These are phyloP conservation scores for Tupiocoris notatus DNA, from an alignment of 2,888 invertebrate species.

Conservation along the genomic window DNA sequence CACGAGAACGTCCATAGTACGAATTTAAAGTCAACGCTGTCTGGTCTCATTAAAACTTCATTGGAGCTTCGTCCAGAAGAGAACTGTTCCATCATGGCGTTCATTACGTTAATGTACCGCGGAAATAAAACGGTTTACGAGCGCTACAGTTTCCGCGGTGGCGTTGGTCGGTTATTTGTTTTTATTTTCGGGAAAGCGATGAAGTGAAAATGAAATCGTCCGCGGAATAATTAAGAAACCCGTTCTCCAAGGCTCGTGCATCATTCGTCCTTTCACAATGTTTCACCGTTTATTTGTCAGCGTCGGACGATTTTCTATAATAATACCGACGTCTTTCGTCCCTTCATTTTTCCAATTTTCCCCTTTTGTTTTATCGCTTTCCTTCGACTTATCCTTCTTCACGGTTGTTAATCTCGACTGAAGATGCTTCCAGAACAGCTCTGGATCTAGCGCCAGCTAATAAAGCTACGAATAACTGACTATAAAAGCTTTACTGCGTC, in stretches of 20 bases:
- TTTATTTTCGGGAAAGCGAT: background rate
- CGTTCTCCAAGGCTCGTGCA: background rate
- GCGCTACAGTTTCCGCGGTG: background rate
- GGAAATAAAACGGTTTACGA: background rate
- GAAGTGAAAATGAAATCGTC: background rate
- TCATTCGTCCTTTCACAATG: background rate
- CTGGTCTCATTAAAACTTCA: too few species aligned
- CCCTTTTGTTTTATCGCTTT: background rate
- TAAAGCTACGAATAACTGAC: constrained; percentile 28
- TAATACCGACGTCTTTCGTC: too few species aligned
- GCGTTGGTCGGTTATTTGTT: background rate
- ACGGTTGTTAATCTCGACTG: background rate
- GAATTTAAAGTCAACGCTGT: too few species aligned
- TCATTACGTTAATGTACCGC: background rate
- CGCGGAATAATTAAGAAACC: constrained; percentile 1
- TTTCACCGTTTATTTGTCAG: too few species aligned
- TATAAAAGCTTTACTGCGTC: constrained; percentile 33
- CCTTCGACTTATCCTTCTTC: background rate
- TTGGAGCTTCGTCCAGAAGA: too few species aligned
- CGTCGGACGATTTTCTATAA: too few species aligned
- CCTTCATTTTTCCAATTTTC: constrained; percentile 1
- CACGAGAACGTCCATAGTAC: too few species aligned
- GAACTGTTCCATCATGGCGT: too few species aligned
- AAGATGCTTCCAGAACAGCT: constrained; percentile 3
- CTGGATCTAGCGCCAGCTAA: constrained; percentile 20